These are phyloP conservation scores for Pseudomyrmex concolor DNA, from an alignment of 1,140 invertebrate species.

Conservation along the genomic window DNA sequence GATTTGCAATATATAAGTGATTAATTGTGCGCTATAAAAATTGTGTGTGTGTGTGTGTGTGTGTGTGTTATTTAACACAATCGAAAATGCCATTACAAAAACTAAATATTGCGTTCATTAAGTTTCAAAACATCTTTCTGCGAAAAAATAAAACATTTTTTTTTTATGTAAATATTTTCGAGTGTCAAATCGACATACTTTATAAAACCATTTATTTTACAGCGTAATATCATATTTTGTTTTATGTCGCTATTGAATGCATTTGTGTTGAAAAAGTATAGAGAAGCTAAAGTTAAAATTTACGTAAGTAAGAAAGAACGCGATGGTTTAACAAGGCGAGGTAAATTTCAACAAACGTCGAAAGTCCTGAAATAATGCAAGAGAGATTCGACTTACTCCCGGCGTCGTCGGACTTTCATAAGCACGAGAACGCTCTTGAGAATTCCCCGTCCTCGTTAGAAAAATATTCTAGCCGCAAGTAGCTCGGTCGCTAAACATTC, in stretches of 20 bases:
- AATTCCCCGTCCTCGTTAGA: constrained; percentile 18
- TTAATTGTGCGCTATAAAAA: constrained; percentile 15
- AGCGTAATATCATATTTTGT: background rate
- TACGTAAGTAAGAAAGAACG: background rate
- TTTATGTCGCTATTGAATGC: constrained; percentile 2
- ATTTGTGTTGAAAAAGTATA: background rate
- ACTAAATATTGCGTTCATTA: background rate
- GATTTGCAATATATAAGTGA: constrained; percentile 44
- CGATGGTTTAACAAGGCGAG: background rate
- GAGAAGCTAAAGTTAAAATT: constrained; percentile 22
- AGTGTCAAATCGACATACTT: background rate
- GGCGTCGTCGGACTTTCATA: constrained; percentile 18
- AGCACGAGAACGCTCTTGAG: constrained; percentile 23
- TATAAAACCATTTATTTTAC: constrained; percentile 12
- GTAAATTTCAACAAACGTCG: constrained; percentile 1
- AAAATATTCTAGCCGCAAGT: constrained; percentile 32
- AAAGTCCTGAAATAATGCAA: constrained; percentile 19
- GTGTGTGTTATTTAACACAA: background rate
- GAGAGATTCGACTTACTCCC: constrained; percentile 18
- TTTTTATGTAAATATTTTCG: background rate
- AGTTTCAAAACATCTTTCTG: background rate
- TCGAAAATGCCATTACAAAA: background rate
- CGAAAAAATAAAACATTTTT: no score
- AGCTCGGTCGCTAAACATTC: constrained; percentile 52
- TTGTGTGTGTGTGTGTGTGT: background rate